Conservation (phyloP, 1,140 invertebrate genomes). For the Drosophila suzukii region DNA sequence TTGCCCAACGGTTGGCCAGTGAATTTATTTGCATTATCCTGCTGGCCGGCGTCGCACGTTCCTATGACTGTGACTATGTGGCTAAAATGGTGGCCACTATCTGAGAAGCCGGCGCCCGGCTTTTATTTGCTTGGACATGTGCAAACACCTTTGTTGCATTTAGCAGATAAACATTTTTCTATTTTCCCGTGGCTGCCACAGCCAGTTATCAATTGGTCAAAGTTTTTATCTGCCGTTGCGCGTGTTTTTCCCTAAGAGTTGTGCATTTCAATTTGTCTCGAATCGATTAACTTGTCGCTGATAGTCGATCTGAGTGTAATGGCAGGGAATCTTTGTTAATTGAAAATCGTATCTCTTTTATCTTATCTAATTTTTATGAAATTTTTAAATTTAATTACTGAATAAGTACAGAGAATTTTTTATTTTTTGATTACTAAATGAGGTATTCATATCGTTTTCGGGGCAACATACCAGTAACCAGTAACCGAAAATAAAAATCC, state of each 20-base stretch:
- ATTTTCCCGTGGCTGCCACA: slow-evolving; percentile 34
- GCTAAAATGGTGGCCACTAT: slow-evolving; percentile 15
- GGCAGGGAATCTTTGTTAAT: neutral
- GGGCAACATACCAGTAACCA: neutral
- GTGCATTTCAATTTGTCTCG: slow-evolving; percentile 66
- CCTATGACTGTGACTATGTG: slow-evolving; percentile 5
- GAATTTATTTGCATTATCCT: slow-evolving; percentile 82
- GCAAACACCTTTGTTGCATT: slow-evolving; percentile 77
- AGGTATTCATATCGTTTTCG: neutral
- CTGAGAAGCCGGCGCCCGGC: slow-evolving; percentile 19
- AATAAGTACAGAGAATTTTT: too few relatives aligned
- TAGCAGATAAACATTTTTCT: slow-evolving; percentile 66
- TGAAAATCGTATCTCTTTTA: neutral
- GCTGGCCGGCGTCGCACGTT: slow-evolving; percentile 31
- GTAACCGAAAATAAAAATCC: too few relatives aligned
- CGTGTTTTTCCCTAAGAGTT: slow-evolving; percentile 25
- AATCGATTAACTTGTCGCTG: slow-evolving; percentile 52
- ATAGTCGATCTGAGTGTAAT: slow-evolving; percentile 6
- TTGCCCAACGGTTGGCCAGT: slow-evolving; percentile 61
- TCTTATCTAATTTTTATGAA: neutral
- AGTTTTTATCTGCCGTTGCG: slow-evolving; percentile 38
- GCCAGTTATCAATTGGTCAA: slow-evolving; percentile 63
- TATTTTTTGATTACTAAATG: too few relatives aligned
- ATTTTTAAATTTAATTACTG: too few relatives aligned
- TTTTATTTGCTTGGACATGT: slow-evolving; percentile 77